Evolutionary conservation across 1,140 invertebrate species (phyloP), one percentile per base, ranked within the genome.

Genomic region (Leptestheria dahalacensis): DNA sequence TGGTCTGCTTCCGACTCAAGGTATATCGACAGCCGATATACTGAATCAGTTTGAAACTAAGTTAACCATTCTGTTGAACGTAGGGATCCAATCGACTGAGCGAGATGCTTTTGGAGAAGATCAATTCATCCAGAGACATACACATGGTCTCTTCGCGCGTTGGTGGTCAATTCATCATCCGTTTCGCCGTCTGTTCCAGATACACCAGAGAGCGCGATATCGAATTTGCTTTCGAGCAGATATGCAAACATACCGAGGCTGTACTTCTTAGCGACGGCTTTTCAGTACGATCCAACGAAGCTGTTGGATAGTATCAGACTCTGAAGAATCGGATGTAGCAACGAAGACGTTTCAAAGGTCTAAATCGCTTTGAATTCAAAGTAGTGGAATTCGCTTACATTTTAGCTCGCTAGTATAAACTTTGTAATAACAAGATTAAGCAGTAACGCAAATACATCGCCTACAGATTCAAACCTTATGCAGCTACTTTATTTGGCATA

Each of bases 141-240:
- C 91, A 97, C 72, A 74, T 99, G 60, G 91, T 97, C 0, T 91
- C 94, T 0, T 88, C 91, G 0, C 91, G 91, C 69, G 84, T 92
- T 26, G 77, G 81, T 15, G 85, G 84, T 61, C 75, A 74, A 1
- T 97, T 86, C 69, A 95, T 96, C 72, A 75, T 98, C 11, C 80
- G 94, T 41, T 79, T 98, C 67, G 90, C 90, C 0, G 77, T 98
- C 53, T 97, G 93, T 68, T 91, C 90, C 1, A 79, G 88, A 41
- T 85, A 79, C 64, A 89, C 86, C 4, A 83, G 86, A 65, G 78
- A 82, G 24, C 78, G 80, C 57, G 92, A 98, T 66, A 86, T 97
- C 63, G 74, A 84, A 23, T 79, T 81, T 66, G 87, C 89, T 1
- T 96, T 6, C 6, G 15, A 88, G 88, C 79, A 83, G 23, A 91